These are phyloP conservation scores for Hemicrepidius hirtus DNA, from an alignment of 2,888 invertebrate genomes.

Conservation along the genomic window DNA sequence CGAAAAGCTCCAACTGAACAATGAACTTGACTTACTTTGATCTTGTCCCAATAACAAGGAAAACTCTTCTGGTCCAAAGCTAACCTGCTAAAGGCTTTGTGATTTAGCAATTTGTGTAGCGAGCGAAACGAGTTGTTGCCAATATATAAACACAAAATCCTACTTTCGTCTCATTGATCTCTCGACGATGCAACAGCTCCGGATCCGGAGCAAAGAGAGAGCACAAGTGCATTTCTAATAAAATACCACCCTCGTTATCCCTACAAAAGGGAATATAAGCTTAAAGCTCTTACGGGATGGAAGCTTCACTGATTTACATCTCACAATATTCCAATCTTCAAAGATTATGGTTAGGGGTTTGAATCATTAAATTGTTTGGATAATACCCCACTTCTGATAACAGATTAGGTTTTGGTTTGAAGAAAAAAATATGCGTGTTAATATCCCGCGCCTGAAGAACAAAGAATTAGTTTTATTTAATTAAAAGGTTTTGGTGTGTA, in stretches of 20 bases:
- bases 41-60: conserved; percentile 5
- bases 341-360: too few relatives aligned
- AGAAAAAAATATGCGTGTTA: too few relatives aligned
- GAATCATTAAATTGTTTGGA: not conserved
- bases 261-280: conserved; percentile 19
- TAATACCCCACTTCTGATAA: not conserved
- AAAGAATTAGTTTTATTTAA: too few relatives aligned
- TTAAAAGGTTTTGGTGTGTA: too few relatives aligned
- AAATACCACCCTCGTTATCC: conserved; percentile 21
- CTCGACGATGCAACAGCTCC: conserved; percentile 10
- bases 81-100: conserved; percentile 64
- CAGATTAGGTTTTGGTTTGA: not conserved
- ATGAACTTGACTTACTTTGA: not conserved
- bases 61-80: conserved; percentile 6
- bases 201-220: conserved; percentile 9
- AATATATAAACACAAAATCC: conserved; percentile 59
- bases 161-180: conserved; percentile 25
- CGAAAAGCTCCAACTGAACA: not conserved
- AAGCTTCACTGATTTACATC: not conserved
- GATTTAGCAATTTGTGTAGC: conserved; percentile 63
- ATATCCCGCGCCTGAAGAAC: too few relatives aligned
- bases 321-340: too few relatives aligned
- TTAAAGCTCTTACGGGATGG: conserved; percentile 19
- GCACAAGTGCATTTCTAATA: conserved; percentile 26
- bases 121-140: conserved; percentile 56